Evolutionary conservation across 2,113 vertebrate species (phyloP).

Genomic region (Erinaceus europaeus): DNA sequence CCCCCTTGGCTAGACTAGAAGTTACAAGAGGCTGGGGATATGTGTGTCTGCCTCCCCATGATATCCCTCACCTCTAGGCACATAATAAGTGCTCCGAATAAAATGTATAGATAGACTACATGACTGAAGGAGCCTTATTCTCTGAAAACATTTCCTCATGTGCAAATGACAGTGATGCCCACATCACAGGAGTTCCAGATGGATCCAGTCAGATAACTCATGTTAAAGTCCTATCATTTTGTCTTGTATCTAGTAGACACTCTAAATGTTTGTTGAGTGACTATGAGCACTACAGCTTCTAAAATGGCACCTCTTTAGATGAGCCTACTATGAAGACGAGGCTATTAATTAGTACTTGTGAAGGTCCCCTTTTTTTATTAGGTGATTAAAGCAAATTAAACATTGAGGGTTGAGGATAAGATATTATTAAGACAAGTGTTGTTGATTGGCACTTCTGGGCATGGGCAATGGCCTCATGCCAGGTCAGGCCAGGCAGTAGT

Average conservation of each 20-base stretch:
- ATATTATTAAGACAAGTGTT: constrained; percentile 66
- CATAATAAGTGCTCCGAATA: neutral
- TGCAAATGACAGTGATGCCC: constrained; percentile 10
- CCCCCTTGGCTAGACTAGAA: neutral
- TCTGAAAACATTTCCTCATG: constrained; percentile 16
- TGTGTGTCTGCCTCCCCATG: neutral
- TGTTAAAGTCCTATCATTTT: neutral
- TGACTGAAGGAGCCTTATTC: neutral
- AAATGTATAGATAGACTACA: neutral
- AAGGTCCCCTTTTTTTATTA: constrained; percentile 71
- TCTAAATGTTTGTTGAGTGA: constrained; percentile 63
- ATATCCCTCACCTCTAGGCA: neutral
- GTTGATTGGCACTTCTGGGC: constrained; percentile 63
- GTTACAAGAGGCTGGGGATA: neutral
- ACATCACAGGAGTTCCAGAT: neutral
- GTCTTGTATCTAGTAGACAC: constrained; percentile 17
- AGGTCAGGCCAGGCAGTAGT: constrained; percentile 10
- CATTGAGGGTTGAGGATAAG: constrained; percentile 60
- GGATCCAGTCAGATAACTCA: neutral
- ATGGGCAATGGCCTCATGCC: constrained; percentile 29
- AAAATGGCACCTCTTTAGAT: constrained; percentile 56
- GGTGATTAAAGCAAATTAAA: constrained; percentile 66
- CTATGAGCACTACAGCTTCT: constrained; percentile 42
- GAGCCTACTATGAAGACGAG: neutral
- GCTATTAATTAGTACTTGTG: constrained; percentile 67